Evolutionary conservation across 2,888 invertebrate species (phyloP).

Genomic region (Panopea generosa): DNA sequence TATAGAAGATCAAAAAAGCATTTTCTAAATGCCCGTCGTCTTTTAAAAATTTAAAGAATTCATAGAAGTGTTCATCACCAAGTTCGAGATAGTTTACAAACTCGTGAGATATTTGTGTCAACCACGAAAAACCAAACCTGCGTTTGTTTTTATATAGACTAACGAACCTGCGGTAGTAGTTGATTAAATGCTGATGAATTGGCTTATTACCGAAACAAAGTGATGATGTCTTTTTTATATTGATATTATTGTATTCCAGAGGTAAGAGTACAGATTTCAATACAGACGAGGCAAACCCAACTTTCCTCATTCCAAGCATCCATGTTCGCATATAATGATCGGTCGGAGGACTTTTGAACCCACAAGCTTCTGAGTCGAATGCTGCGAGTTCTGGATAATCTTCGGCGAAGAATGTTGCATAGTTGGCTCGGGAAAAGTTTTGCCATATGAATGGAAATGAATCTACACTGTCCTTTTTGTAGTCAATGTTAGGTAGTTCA

Average conservation of each 20-base stretch:
- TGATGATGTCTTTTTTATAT: conserved; percentile 54
- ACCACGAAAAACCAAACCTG: conserved; percentile 94
- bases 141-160: conserved; percentile 89
- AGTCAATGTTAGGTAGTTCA: conserved; percentile 52
- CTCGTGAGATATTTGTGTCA: conserved; percentile 95
- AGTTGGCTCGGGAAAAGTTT: conserved; percentile 55
- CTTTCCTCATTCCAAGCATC: conserved; percentile 62
- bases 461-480: conserved; percentile 39
- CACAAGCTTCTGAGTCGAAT: conserved; percentile 59
- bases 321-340: conserved; percentile 71
- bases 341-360: conserved; percentile 62
- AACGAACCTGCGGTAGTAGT: conserved; percentile 86
- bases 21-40: conserved; percentile 89
- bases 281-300: conserved; percentile 46
- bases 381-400: conserved; percentile 64
- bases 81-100: conserved; percentile 91
- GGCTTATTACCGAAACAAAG: conserved; percentile 89
- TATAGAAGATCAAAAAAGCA: conserved; percentile 94
- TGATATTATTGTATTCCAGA: conserved; percentile 64
- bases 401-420: conserved; percentile 64
- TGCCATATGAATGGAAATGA: conserved; percentile 66
- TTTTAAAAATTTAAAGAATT: conserved; percentile 87
- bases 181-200: conserved; percentile 87
- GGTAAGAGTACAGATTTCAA: conserved; percentile 55
- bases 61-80: conserved; percentile 90